These are phyloP conservation scores for Heteromurus nitidus DNA, from an alignment of 2,888 invertebrate species.

Conservation along the genomic window DNA sequence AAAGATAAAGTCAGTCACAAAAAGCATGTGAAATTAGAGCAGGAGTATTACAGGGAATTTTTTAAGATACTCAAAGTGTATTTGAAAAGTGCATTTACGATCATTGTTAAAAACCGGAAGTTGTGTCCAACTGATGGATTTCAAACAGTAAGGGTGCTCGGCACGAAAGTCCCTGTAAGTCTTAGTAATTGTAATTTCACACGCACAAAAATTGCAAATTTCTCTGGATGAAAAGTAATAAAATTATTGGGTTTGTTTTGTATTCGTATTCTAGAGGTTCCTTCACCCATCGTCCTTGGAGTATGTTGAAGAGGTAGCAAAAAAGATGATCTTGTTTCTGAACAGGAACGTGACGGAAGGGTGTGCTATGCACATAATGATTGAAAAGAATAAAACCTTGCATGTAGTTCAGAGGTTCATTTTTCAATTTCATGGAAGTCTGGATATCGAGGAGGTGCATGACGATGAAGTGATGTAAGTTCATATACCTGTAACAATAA, in stretches of 20 bases:
- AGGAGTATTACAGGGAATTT: not conserved
- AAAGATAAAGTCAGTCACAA: not conserved
- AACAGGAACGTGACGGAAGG: conserved; percentile 35
- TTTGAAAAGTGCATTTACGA: conserved; percentile 81
- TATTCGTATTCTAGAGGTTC: conserved; percentile 29
- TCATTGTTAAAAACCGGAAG: conserved; percentile 79
- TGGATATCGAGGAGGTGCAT: not conserved
- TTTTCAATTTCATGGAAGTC: conserved; percentile 23
- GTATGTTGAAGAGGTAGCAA: conserved; percentile 48
- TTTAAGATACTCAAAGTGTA: conserved; percentile 80
- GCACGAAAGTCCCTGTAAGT: conserved; percentile 48
- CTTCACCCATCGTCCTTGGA: conserved; percentile 36
- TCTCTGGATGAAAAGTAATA: too few species aligned
- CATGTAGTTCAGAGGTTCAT: conserved; percentile 51
- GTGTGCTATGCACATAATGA: conserved; percentile 45
- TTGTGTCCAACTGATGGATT: conserved; percentile 82
- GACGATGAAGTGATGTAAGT: not conserved
- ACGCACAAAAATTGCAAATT: too few species aligned
- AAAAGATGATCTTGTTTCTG: conserved; percentile 28
- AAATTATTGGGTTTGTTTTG: too few species aligned
- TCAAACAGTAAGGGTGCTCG: conserved; percentile 40
- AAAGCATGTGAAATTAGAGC: not conserved
- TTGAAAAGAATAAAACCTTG: conserved; percentile 50
- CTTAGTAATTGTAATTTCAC: too few species aligned
- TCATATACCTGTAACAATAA: not conserved